These are phyloP conservation scores for Drosophila nigromelanica DNA, from an alignment of 1,140 invertebrate species.

Conservation along the genomic window DNA sequence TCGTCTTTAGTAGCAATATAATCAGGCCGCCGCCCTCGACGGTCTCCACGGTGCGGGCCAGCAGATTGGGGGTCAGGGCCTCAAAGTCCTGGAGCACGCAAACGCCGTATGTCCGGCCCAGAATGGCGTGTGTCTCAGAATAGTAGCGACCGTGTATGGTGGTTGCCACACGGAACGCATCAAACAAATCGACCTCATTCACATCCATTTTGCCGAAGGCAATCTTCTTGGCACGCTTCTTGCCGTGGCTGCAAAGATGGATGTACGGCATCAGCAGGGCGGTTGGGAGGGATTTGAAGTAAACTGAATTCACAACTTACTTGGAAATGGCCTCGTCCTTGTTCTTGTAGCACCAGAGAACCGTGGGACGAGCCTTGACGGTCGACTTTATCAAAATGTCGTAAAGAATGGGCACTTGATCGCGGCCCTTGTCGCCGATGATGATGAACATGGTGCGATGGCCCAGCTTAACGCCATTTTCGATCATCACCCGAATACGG, in stretches of 20 bases:
- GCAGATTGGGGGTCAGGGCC: slow-evolving; percentile 98
- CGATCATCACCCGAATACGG: slow-evolving; percentile 96
- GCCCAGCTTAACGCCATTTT: slow-evolving; percentile 95
- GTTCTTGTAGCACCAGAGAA: slow-evolving; percentile 99
- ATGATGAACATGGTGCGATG: slow-evolving; percentile 97
- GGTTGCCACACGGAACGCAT: slow-evolving; percentile 97
- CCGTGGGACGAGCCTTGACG: slow-evolving; percentile 95
- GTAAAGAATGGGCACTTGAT: slow-evolving; percentile 98
- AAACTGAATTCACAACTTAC: slow-evolving; percentile 83
- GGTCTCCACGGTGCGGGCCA: slow-evolving; percentile 99
- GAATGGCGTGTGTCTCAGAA: slow-evolving; percentile 98
- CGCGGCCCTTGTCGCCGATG: slow-evolving; percentile 97
- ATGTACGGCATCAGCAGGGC: not conserved
- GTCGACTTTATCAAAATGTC: slow-evolving; percentile 98
- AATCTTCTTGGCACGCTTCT: slow-evolving; percentile 97
- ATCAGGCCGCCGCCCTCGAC: slow-evolving; percentile 99
- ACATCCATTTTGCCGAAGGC: slow-evolving; percentile 94
- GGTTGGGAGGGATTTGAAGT: not conserved
- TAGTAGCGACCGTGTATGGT: slow-evolving; percentile 99
- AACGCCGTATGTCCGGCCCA: slow-evolving; percentile 99
- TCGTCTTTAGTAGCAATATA: slow-evolving; percentile 92
- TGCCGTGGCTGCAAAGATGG: slow-evolving; percentile 90
- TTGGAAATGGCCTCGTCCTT: slow-evolving; percentile 94
- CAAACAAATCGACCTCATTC: slow-evolving; percentile 98
- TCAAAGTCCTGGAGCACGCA: slow-evolving; percentile 99